phyloP scores from a whole-genome alignment of 2,888 invertebrate genomes.

The Euzetes globulus region DNA sequence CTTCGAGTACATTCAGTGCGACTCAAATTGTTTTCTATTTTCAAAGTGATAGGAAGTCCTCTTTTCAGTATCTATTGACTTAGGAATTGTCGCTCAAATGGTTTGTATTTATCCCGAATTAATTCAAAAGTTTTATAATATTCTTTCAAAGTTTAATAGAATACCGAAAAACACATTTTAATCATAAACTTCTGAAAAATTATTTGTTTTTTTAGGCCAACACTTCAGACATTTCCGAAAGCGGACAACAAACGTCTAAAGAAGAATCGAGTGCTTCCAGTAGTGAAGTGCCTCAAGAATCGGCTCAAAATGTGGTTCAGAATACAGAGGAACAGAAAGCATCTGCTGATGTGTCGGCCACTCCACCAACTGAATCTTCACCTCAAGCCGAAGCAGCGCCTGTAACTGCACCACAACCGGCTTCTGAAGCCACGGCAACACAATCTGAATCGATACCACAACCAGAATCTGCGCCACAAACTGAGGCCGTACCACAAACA shows the following conservation, averaged over 20 bases:
- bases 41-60: too few species aligned
- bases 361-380: background rate
- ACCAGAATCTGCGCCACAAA: background rate
- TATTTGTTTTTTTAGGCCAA: background rate
- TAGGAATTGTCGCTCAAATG: too few species aligned
- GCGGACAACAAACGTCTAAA: background rate
- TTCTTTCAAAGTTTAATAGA: too few species aligned
- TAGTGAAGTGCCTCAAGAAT: background rate
- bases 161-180: background rate
- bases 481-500: background rate
- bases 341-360: background rate
- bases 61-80: too few species aligned
- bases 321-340: background rate
- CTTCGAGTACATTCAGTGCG: background rate
- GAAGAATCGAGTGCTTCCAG: background rate
- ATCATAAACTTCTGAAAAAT: too few species aligned
- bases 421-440: background rate
- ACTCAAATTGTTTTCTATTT: background rate
- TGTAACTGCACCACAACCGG: background rate
- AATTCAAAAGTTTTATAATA: too few species aligned
- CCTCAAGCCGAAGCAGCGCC: background rate
- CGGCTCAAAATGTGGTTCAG: background rate
- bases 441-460: background rate
- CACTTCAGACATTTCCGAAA: slow-evolving; percentile 4
- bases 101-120: too few species aligned